Evolutionary conservation across 2,888 invertebrate species (phyloP), one percentile per base, ranked within the genome.

Genomic region (Hyalella azteca): DNA sequence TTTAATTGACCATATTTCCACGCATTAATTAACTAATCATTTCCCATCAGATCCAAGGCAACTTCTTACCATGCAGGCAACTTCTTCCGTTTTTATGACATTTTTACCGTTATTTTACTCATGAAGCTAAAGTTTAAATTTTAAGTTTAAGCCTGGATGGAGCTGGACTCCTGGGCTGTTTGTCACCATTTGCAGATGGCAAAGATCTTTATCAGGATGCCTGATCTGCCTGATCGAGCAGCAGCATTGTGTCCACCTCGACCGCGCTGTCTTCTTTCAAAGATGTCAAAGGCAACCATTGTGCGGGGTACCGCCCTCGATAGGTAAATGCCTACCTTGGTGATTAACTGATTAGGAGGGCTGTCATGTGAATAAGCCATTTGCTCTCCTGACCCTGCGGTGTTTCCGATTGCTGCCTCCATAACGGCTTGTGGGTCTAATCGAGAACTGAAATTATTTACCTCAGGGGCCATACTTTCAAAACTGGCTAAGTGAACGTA

Each of bases 231-330:
- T 54, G 26, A 26, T 54, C 26, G 29, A 13, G 54, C 26, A 29
- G 26, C 54, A 54, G 26, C 22, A 54, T 54, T 54, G 54, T 54
- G 54, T 22, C 29, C n/a, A n/a, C 26, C 22, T 22, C 26, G 54
- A 26, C 26, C 26, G 22, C 7, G 26, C 54, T 26, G 7, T 29
- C 54, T 54, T 29, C 29, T 26, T 29, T 54, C 54, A 54, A 26
- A 54, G 54, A 54, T 54, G 54, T 54, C 54, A 54, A 54, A 54
- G 54, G 26, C 26, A 54, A 26, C 54, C 54, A 54, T 54, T 54
- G 54, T 54, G 54, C 26, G 54, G 29, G 22, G 26, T 5, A 26
- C 54, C 54, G 13, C 54, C 54, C 26, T 26, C 54, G 54, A 54
- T 54, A 54, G 54, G 54, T 54, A 54, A 54, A 54, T 54, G 54